Base-by-base conservation (phyloP, 2,797 vertebrate species). In the Menidia menidia region DNA sequence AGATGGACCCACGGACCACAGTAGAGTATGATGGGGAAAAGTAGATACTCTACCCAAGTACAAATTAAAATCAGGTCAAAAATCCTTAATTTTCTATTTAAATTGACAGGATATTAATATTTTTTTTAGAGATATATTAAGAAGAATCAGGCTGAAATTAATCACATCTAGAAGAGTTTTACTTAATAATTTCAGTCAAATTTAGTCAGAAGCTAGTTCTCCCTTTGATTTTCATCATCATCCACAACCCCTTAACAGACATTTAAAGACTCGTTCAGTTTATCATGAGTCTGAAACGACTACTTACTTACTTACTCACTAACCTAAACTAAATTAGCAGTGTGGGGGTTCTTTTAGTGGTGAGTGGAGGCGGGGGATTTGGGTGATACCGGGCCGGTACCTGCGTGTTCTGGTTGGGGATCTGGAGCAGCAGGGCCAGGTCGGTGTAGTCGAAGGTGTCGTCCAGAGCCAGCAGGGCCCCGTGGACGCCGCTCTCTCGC, bases 361-460 rank as follows among this genome's bases (percentile, higher is more conserved):
- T 39, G 10, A 39, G 35, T 10, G 10, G 35, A 39, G 10, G 8
- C 6, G 11, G 16, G 3, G 15, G 2, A n/a, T 25, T 25, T 25
- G 53, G 7, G 3, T 55, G 13, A 0, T n/a, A 19, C 6, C 0
- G 4, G 12, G 52, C 4, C 0, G 3, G 4, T 67, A 97, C 96
- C 96, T 97, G 96, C 18, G 94, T 95, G 84, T 96, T 95, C 92
- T 97, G 96, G 31, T 96, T 98, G 78, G 96, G 96, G 68, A 97
- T 95, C 92, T 98, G 96, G 81, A 98, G 93, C 64, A 98, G 94
- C 90, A 97, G 89, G 30, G 96, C 96, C 88, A 98, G 91, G 89
- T 98, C 96, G 0, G 94, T 95, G 92, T 95, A 97, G 89, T 98
- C 96, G 8, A 98, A 98, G 60, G 96, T 97, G 88, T 97, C 96